Evolutionary conservation across 2,113 vertebrate species (phyloP), one percentile per base, ranked within the genome.

Genomic region (Fregata magnificens): DNA sequence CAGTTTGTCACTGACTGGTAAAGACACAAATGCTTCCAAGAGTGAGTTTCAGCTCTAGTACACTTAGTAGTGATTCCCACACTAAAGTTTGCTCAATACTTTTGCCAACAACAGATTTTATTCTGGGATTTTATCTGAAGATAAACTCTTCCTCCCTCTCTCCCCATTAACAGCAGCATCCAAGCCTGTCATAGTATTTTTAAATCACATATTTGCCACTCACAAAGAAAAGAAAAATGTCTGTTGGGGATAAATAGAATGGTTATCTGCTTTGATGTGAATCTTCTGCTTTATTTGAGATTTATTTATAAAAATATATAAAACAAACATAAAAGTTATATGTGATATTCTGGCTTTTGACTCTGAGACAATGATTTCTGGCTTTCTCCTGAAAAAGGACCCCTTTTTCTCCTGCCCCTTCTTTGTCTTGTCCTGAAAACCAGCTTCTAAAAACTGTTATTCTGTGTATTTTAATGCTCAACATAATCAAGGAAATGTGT

Each of bases 401-500:
- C 4, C 21, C 3, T 38, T 45, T 50, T 86, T 56, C 47, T 82
- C 34, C 36, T 82, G 18, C 4, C 7, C 2, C 0, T 76, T 93
- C 44, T 52, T 90, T 77, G 34, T 58, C 49, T 73, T 88, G 59
- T 70, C 18, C 79, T 88, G 62, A 87, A 88, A 93, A 91, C 71
- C 20, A 63, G 10, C 32, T 90, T 76, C 55, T n/a, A 74, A n/a
- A 93, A 86, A 90, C 67, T 50, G 34, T 40, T 77, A 24, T 70
- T 82, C 49, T 90, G 63, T 4, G 2, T 67, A 67, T 93, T 92
- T 93, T 76, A 91, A 78, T 89, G 52, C 10, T 34, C 24, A 15
- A 52, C 40, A 16, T 76, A 94, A 92, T 92, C 69, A 94, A 82
- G 56, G 36, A 94, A 87, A 86, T 42, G 55, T 16, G 40, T 36